A percentile compares a stretch with the other conserved stretches of the same genome.
phyloP scores from a whole-genome alignment of 2,888 invertebrate genomes.

The Eustalomyia histrio region DNA sequence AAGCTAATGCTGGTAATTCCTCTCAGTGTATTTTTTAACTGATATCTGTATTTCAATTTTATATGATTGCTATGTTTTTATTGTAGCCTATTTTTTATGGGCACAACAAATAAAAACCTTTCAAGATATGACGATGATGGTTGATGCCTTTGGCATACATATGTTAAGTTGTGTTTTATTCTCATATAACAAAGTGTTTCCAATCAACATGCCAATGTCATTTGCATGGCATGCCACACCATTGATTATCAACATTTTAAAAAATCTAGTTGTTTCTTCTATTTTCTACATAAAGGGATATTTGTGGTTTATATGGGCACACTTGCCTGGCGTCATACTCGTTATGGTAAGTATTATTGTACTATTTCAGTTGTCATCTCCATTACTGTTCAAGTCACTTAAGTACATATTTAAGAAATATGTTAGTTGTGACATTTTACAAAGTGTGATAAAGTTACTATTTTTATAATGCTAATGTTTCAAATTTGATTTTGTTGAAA shows the following conservation, averaged over 20 bases:
- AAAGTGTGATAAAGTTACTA: slow-evolving; percentile 72
- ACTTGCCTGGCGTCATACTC: slow-evolving; percentile 45
- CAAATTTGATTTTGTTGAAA: slow-evolving; percentile 13
- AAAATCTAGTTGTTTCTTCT: slow-evolving; percentile 56
- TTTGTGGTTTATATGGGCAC: slow-evolving; percentile 15
- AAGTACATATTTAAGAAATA: slow-evolving; percentile 78
- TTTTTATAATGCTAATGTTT: slow-evolving; percentile 56
- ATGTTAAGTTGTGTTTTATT: slow-evolving; percentile 30
- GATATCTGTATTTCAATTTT: slow-evolving; percentile 42
- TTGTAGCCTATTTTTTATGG: slow-evolving; percentile 46
- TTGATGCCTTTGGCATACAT: slow-evolving; percentile 20
- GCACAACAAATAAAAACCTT: slow-evolving; percentile 67
- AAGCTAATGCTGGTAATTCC: too few relatives aligned
- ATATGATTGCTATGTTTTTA: slow-evolving; percentile 26
- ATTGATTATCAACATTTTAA: slow-evolving; percentile 55
- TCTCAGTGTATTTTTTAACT: slow-evolving; percentile 30
- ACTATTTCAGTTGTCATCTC: slow-evolving; percentile 74
- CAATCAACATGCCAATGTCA: slow-evolving; percentile 62
- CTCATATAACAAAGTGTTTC: slow-evolving; percentile 58
- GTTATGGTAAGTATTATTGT: slow-evolving; percentile 59
- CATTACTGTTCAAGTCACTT: slow-evolving; percentile 76
- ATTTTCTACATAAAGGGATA: slow-evolving; percentile 11
- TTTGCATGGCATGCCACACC: slow-evolving; percentile 55
- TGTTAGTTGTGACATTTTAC: slow-evolving; percentile 78
- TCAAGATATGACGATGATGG: slow-evolving; percentile 59